Evolutionary conservation across 2,888 invertebrate genomes (phyloP), one percentile per base, ranked within the genome.

Genomic region (Platycheirus rosarum): DNA sequence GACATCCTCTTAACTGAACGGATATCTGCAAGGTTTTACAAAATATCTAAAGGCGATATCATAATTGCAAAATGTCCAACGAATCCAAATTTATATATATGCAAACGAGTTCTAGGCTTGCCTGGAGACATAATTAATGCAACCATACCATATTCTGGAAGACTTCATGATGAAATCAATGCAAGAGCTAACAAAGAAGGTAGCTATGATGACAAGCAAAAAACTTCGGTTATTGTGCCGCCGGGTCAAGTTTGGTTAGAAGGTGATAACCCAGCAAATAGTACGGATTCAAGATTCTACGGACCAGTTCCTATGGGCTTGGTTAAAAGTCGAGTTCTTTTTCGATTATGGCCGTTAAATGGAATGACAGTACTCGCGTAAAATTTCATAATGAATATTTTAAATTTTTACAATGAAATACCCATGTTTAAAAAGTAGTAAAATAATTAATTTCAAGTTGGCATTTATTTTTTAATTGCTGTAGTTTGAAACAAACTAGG

Each of bases 231-330:
- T 75, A 91, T 93, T 88, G 94, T 97, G 44, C 97, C 97, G 0
- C 91, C 92, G 85, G 97, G 97, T 1, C 95, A 97, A 90, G 95
- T 97, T 0, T 98, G 97, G 97, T 90, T 98, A 75, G 96, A 97
- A 91, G 97, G 98, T 14, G 98, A 98, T 88, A 98, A 98, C 90
- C 92, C 92, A 9, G 90, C 89, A 63, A 96, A 97, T 91, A 98
- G 97, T 7, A 93, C 94, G 0, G 98, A 98, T 91, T 97, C 97
- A 1, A 92, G 97, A 85, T 91, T 92, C 6, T 98, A 96, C 90
- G 98, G 98, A 0, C 95, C 97, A 5, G 95, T 98, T 16, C 97
- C 98, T 0, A 93, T 95, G 87, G 97, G 96, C 2, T 91, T 98
- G 7, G 93, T 98, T 65, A 92, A 94, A 85, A 96, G 97, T 87